Percentiles rank a stretch among this genome's conserved stretches.
Conservation (phyloP, 2,888 invertebrate species). For the Ophion ellenae region DNA sequence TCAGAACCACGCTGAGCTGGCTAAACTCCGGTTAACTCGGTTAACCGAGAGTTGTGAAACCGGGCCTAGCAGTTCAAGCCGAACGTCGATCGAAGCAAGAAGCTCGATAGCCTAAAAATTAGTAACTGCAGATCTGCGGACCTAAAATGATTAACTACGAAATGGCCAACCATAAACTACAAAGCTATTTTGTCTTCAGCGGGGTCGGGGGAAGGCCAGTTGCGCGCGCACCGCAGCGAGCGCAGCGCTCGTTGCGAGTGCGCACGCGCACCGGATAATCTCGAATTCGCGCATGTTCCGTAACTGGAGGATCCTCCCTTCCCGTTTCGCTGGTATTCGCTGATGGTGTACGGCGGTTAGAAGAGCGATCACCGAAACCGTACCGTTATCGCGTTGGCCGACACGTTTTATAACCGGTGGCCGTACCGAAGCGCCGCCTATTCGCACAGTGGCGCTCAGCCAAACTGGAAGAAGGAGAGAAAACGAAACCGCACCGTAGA, state of each 20-base stretch:
- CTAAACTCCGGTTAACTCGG: too few species aligned
- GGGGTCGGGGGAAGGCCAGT: conserved; percentile 5
- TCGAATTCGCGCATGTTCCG: conserved; percentile 70
- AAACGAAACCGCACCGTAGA: conserved; percentile 4
- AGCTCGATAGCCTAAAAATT: not conserved
- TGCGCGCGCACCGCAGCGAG: conserved; percentile 53
- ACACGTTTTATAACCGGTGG: conserved; percentile 1
- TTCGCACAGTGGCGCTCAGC: conserved; percentile 34
- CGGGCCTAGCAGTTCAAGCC: not conserved
- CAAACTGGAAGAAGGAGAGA: not conserved
- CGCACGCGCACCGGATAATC: conserved; percentile 77
- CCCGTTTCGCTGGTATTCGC: conserved; percentile 72
- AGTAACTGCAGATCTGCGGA: not conserved
- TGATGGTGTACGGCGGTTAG: conserved; percentile 67
- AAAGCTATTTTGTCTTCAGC: not conserved
- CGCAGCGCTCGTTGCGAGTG: conserved; percentile 57
- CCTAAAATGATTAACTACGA: not conserved
- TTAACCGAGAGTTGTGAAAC: too few species aligned
- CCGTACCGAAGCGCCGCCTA: conserved; percentile 25
- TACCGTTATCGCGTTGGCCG: conserved; percentile 14
- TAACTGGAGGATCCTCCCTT: conserved; percentile 81
- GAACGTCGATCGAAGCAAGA: not conserved
- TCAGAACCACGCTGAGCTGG: too few species aligned
- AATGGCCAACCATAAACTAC: conserved; percentile 3
- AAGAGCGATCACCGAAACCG: conserved; percentile 37